These are phyloP conservation scores for Euphonia xanthogaster DNA, from an alignment of 2,797 vertebrate species.

Conservation along the genomic window DNA sequence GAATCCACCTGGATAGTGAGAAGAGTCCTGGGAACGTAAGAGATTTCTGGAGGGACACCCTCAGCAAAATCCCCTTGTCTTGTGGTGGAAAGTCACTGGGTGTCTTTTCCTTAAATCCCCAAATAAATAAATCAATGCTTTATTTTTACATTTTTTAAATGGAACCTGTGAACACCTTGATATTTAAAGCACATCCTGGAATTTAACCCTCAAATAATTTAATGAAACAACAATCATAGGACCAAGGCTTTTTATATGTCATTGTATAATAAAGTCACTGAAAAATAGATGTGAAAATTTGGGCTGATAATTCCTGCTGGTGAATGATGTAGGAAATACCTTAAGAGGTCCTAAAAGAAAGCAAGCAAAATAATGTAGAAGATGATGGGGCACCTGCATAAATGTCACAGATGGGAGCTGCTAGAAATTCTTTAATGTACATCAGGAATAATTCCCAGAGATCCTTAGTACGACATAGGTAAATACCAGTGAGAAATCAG, in stretches of 20 bases:
- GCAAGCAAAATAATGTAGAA: not conserved
- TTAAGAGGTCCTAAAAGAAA: not conserved
- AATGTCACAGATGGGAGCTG: not conserved
- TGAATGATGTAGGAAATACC: not conserved
- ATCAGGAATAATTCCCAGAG: not conserved
- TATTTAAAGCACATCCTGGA: not conserved
- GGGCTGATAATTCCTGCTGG: not conserved
- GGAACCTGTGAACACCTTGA: not conserved
- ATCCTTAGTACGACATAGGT: not conserved
- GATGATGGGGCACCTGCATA: not conserved
- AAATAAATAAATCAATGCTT: not conserved
- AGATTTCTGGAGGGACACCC: not conserved
- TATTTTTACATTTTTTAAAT: not conserved
- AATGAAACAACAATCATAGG: not conserved
- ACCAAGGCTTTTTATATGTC: not conserved
- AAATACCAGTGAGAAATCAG: constrained; percentile 1
- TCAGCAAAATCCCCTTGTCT: not conserved
- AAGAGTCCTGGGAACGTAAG: not conserved
- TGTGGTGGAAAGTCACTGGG: not conserved
- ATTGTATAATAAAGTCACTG: not conserved
- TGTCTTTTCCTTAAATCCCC: not conserved
- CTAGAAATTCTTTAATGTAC: not conserved
- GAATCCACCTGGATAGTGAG: not conserved
- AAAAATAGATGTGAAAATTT: not conserved
- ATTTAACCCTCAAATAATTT: not conserved